phyloP scores from a whole-genome alignment of 2,888 invertebrate genomes.

The Eupithecia vulgata region DNA sequence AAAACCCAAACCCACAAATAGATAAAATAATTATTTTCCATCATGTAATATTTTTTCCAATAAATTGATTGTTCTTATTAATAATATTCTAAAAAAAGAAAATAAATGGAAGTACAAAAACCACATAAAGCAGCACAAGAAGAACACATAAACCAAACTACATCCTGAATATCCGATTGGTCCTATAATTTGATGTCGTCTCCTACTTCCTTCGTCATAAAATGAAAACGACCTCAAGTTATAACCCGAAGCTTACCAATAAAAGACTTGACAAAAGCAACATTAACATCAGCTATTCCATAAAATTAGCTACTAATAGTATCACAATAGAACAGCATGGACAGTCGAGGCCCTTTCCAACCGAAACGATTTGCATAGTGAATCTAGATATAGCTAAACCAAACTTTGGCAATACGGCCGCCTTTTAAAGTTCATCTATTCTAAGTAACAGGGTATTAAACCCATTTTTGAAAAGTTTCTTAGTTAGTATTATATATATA shows the following conservation, averaged over 20 bases:
- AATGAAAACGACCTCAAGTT: conserved; percentile 21
- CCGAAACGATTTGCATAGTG: conserved; percentile 34
- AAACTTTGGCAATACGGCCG: neutral
- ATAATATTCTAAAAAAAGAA: no score
- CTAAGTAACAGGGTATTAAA: no score
- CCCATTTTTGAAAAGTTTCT: no score
- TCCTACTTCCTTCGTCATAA: conserved; percentile 19
- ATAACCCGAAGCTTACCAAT: conserved; percentile 33
- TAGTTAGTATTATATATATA: no score
- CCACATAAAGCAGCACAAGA: neutral
- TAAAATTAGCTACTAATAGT: conserved; percentile 52
- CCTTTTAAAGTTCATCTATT: no score
- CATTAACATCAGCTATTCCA: conserved; percentile 32
- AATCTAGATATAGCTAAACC: neutral
- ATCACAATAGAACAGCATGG: conserved; percentile 58
- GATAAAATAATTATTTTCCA: no score
- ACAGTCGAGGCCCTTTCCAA: conserved; percentile 51
- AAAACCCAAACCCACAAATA: no score
- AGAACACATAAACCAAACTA: neutral
- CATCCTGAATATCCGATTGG: conserved; percentile 13
- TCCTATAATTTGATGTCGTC: conserved; percentile 12
- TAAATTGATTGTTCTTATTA: no score
- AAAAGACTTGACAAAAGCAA: conserved; percentile 28
- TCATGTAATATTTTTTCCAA: no score
- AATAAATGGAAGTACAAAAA: neutral